These are phyloP conservation scores for Rhynchomys soricoides DNA, from an alignment of 2,113 vertebrate genomes.

Conservation along the genomic window DNA sequence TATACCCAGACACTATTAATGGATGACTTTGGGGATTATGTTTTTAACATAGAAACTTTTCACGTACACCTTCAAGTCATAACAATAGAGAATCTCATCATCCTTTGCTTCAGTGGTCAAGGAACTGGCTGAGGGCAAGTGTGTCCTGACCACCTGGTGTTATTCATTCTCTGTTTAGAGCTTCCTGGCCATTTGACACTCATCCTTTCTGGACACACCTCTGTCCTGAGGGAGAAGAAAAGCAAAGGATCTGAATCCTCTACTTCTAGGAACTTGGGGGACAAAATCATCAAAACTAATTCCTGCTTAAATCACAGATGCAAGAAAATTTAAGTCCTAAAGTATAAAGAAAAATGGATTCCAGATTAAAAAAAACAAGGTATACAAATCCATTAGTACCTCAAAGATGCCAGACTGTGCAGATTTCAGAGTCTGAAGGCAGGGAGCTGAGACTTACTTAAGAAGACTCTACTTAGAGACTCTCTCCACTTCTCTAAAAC, in stretches of 20 bases:
- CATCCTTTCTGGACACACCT: rapidly evolving
- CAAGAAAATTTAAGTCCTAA: background rate
- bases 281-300: background rate
- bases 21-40: too few relatives aligned
- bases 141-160: rapidly evolving
- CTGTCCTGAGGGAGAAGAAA: background rate
- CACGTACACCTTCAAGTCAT: background rate
- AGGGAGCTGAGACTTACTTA: background rate
- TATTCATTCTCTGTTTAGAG: background rate
- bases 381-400: rapidly evolving
- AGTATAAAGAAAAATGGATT: background rate
- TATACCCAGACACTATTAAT: background rate
- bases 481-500: background rate
- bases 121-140: rapidly evolving
- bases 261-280: background rate
- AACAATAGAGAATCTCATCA: rapidly evolving
- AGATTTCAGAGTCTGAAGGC: background rate
- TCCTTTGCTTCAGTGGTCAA: background rate
- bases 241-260: background rate
- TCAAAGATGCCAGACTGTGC: too few relatives aligned
- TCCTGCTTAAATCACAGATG: background rate
- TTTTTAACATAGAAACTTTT: background rate
- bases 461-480: background rate
- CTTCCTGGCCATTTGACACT: background rate
- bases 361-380: too few relatives aligned